Evolutionary conservation across 2,888 invertebrate species (phyloP), one percentile per base, ranked within the genome.

Genomic region (Brachyptera risi): DNA sequence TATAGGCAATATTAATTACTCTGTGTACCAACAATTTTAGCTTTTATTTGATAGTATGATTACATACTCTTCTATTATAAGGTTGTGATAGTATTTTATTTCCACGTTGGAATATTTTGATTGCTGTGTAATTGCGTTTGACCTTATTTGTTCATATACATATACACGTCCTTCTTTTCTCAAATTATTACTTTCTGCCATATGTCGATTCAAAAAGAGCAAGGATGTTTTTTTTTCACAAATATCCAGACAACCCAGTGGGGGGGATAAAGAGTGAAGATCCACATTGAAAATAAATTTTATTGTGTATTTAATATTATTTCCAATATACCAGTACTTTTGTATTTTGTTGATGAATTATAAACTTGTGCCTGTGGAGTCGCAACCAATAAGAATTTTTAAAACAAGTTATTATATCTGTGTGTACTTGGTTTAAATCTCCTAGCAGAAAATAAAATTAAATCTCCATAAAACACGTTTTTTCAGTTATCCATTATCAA

Each of bases 331-430:
- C 59, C 40, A 60, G 60, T 40, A 63, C 51, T 66, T 67, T 60
- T 65, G 65, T 67, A 65, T 65, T 67, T 66, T 63, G 65, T 62
- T 66, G 64, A 68, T 61, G 63, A 68, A 65, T 70, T 65, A 72
- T 73, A 73, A 73, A 74, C 73, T 74, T 19, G 75, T 74, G 75
- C 74, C 75, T 73, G 75, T 75, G 75, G 75, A 75, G 58, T 56
- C 59, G 62, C 58, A 58, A 24, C n/a, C n/a, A 54, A 47, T 58
- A 59, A 63, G 54, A 61, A 61, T 65, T 63, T 65, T 62, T 63
- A 19, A 59, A 51, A 58, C 74, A 73, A 73, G 68, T 72, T 71
- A 71, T 71, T 67, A 68, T 70, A 60, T 63, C 47, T 62, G 62
- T 65, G 60, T 65, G 60, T 56, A 59, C 49, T 62, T 62, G 62